phyloP scores from a whole-genome alignment of 2,888 invertebrate species.

The Lydus trimaculatus region DNA sequence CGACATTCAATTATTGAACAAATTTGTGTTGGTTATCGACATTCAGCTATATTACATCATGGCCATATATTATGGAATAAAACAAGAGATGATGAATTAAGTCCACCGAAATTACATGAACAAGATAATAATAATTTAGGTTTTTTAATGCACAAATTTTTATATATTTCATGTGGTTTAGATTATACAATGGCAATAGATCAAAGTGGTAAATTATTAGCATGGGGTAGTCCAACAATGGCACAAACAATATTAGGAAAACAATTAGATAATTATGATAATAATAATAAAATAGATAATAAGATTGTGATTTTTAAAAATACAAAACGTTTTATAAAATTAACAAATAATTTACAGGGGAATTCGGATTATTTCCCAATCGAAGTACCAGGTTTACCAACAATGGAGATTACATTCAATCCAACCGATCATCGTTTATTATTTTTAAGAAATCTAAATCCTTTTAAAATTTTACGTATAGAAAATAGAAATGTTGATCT shows the following conservation, averaged over 20 bases:
- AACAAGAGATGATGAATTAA: slow-evolving; percentile 90
- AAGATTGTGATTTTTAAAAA: slow-evolving; percentile 74
- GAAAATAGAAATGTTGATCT: slow-evolving; percentile 39
- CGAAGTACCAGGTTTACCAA: slow-evolving; percentile 58
- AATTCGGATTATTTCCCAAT: slow-evolving; percentile 54
- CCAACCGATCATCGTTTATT: slow-evolving; percentile 50
- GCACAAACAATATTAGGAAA: slow-evolving; percentile 67
- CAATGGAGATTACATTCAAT: slow-evolving; percentile 57
- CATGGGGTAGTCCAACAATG: slow-evolving; percentile 77
- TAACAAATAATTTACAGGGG: slow-evolving; percentile 62
- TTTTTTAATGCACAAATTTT: slow-evolving; percentile 51
- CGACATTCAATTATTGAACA: slow-evolving; percentile 48
- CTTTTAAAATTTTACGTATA: slow-evolving; percentile 43
- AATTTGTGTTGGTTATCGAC: slow-evolving; percentile 79
- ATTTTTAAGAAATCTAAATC: slow-evolving; percentile 44
- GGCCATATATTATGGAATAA: slow-evolving; percentile 75
- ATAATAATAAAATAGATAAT: slow-evolving; percentile 62
- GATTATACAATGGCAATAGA: slow-evolving; percentile 79
- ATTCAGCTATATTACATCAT: slow-evolving; percentile 65
- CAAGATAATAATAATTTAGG: slow-evolving; percentile 52
- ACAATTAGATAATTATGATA: slow-evolving; percentile 64
- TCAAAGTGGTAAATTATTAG: slow-evolving; percentile 71
- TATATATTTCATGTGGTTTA: slow-evolving; percentile 72
- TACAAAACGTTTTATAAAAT: slow-evolving; percentile 74
- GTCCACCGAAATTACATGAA: slow-evolving; percentile 67